These are phyloP conservation scores for Acleris sparsana DNA, from an alignment of 2,888 invertebrate species.

Conservation along the genomic window DNA sequence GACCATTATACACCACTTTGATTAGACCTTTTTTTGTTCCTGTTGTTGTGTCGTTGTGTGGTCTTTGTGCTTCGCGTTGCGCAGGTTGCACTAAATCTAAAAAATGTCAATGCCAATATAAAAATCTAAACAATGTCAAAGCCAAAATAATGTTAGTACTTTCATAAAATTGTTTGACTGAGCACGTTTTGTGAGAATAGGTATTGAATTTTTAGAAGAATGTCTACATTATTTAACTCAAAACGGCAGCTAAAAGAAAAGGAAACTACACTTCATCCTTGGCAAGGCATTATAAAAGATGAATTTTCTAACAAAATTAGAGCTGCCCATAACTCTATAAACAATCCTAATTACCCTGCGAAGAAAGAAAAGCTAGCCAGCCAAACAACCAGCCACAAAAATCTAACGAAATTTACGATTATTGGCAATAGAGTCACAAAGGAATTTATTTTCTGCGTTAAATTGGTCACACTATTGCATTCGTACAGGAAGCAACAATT, in stretches of 20 bases:
- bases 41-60: no score
- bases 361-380: slow-evolving; percentile 45
- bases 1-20: no score
- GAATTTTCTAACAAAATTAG: slow-evolving; percentile 51
- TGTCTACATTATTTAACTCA: slow-evolving; percentile 45
- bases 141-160: not conserved
- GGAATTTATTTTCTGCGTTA: slow-evolving; percentile 66
- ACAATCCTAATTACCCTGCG: slow-evolving; percentile 60
- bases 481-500: slow-evolving; percentile 63
- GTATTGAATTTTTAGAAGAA: not conserved
- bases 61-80: no score
- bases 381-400: slow-evolving; percentile 34
- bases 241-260: slow-evolving; percentile 45
- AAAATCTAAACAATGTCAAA: slow-evolving; percentile 1
- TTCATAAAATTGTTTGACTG: no score
- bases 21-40: no score
- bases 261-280: slow-evolving; percentile 56
- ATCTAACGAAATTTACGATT: slow-evolving; percentile 59
- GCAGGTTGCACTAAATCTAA: no score
- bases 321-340: slow-evolving; percentile 66
- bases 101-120: not conserved
- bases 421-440: slow-evolving; percentile 65
- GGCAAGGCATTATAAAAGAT: slow-evolving; percentile 62
- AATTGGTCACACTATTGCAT: slow-evolving; percentile 63
- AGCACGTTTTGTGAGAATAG: not conserved